Evolutionary conservation across 1,140 invertebrate genomes (phyloP).

Genomic region (Mactra quadrangularis): DNA sequence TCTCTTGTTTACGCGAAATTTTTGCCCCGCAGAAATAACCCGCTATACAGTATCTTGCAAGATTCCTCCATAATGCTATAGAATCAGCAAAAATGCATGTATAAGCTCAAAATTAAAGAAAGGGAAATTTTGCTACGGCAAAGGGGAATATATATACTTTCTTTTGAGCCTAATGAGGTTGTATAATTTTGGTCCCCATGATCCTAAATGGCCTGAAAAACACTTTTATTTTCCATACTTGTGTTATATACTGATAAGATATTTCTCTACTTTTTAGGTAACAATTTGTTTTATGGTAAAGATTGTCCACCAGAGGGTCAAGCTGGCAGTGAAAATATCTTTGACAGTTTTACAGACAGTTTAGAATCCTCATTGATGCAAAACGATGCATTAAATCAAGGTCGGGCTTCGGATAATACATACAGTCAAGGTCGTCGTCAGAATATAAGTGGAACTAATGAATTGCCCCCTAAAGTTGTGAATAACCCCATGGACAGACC

Average conservation of each 20-base stretch:
- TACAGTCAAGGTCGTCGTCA: constrained; percentile 91
- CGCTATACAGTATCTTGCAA: too few species aligned
- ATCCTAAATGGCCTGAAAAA: too few species aligned
- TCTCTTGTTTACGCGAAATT: too few species aligned
- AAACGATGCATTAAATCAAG: constrained; percentile 83
- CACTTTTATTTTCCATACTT: neutral
- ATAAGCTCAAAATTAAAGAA: too few species aligned
- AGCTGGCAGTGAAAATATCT: constrained; percentile 66
- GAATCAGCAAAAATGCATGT: too few species aligned
- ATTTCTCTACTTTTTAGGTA: constrained; percentile 80
- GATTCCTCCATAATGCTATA: too few species aligned
- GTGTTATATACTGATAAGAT: neutral
- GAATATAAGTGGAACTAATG: constrained; percentile 38
- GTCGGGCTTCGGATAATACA: constrained; percentile 87
- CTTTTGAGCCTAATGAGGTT: too few species aligned
- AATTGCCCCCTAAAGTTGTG: constrained; percentile 51
- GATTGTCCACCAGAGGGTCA: constrained; percentile 22
- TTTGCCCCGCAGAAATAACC: too few species aligned
- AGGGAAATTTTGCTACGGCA: too few species aligned
- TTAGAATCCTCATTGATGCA: constrained; percentile 83
- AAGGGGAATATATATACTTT: too few species aligned
- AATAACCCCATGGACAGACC: constrained; percentile 50
- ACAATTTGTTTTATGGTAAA: constrained; percentile 64
- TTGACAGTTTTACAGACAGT: constrained; percentile 83
- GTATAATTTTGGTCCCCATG: too few species aligned